Percentiles rank a stretch among this genome's conserved stretches.
These are phyloP conservation scores for Rhamnusium bicolor DNA, from an alignment of 2,888 invertebrate species.

Conservation along the genomic window DNA sequence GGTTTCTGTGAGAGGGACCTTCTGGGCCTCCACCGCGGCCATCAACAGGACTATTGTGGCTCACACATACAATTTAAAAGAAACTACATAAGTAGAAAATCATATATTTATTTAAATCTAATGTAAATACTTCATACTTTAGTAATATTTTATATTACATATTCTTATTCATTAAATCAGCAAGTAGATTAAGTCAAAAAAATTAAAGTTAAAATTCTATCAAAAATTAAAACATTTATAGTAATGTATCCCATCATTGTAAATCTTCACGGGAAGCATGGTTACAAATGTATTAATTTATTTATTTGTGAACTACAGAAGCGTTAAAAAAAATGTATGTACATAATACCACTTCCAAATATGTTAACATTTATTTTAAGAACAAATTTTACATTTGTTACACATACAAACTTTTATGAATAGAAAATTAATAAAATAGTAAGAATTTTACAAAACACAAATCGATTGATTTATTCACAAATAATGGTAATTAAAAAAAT, in stretches of 20 bases:
- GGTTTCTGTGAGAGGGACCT: too few relatives aligned
- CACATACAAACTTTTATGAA: slow-evolving; percentile 2
- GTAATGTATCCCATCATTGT: background rate
- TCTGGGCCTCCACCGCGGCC: too few relatives aligned
- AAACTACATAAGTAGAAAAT: slow-evolving; percentile 28
- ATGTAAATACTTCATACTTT: slow-evolving; percentile 26
- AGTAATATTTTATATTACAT: slow-evolving; percentile 40
- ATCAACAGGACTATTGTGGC: too few relatives aligned
- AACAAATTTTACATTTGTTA: slow-evolving; percentile 25
- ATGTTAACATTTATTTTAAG: slow-evolving; percentile 20
- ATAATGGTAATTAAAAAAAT: background rate
- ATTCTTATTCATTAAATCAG: slow-evolving; percentile 21
- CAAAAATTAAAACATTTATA: background rate
- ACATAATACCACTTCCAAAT: slow-evolving; percentile 31
- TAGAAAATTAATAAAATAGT: slow-evolving; percentile 8
- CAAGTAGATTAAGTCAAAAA: slow-evolving; percentile 12
- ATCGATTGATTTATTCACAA: slow-evolving; percentile 5
- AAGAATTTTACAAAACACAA: slow-evolving; percentile 22
- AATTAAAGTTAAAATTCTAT: slow-evolving; percentile 9
- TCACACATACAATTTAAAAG: background rate
- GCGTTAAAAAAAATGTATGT: slow-evolving; percentile 24
- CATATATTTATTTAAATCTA: slow-evolving; percentile 32
- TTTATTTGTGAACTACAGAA: background rate
- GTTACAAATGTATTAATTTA: background rate
- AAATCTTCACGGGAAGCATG: background rate